These are phyloP conservation scores for Ataeniobius toweri DNA, from an alignment of 2,797 vertebrate species.

Conservation along the genomic window DNA sequence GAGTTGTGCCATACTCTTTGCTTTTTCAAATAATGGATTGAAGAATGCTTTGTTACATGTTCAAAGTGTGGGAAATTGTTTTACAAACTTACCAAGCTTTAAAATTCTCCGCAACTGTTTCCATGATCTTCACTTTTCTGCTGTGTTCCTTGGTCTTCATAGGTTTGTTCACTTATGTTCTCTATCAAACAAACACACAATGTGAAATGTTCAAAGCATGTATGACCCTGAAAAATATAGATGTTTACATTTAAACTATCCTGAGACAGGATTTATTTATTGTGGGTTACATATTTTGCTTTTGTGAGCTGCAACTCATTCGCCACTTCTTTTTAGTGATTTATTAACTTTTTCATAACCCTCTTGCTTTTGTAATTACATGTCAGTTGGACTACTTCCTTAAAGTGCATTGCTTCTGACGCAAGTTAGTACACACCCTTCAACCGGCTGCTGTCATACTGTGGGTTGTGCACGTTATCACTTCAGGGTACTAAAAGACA, in stretches of 20 bases:
- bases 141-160: not conserved
- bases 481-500: not conserved
- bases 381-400: conserved; percentile 27
- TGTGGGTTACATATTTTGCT: not conserved
- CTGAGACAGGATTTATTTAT: not conserved
- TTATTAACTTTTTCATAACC: conserved; percentile 32
- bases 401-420: conserved; percentile 38
- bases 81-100: not conserved
- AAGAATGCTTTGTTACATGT: not conserved
- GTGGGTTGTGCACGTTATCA: conserved; percentile 12
- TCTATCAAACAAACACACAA: not conserved
- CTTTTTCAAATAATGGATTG: not conserved
- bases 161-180: not conserved
- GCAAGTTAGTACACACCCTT: conserved; percentile 53
- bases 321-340: not conserved
- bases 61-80: not conserved
- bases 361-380: conserved; percentile 13
- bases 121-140: not conserved
- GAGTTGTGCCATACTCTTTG: not conserved
- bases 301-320: not conserved
- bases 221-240: too few relatives aligned
- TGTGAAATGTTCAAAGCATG: not conserved
- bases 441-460: conserved; percentile 6
- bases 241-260: too few relatives aligned
- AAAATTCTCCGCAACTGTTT: not conserved